Base-by-base conservation (phyloP, 30 jellyfish, hydroid and myxozoan species). In the Chironex yamaguchii region DNA sequence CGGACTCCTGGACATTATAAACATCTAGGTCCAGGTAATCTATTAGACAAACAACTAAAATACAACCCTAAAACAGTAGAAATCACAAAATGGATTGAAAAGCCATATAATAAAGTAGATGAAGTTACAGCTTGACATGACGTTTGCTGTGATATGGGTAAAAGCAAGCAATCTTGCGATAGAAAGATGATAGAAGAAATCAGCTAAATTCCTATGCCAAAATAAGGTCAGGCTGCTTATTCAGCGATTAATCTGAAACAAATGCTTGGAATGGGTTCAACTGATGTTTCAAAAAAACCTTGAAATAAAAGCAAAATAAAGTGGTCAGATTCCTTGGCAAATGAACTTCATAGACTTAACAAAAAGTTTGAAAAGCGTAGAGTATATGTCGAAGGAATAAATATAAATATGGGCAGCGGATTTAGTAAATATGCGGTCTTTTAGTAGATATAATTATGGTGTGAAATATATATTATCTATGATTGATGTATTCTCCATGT, bases 401-500 rank as follows among this genome's bases (percentile, higher is more conserved):
- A 71, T 34, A 33, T n/a, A 71, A 3, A 26, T 13, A 29, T 71
- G 79, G 85, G 51, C 12, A 11, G 79, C 50, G 17, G 85, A 71
- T 34, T 35, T 71, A 34, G 85, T 71, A 11, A 78, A 71, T 35
- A 26, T 71, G 28, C 50, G 21, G 36, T 17, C 34, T 31, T 24
- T 71, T 9, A 13, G 21, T 4, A 29, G 31, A 4, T 13, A 24
- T 17, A 71, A 71, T n/a, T 11, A 71, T 12, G 85, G 85, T 4
- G 11, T 13, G 24, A 71, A 33, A 24, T 71, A 29, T 71, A 12
- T 71, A 4, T 24, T 71, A 21, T n/a, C 9, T 21, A 29, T 31
- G 11, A 71, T 71, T 35, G 80, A 71, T 35, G 80, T 71, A 35
- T 35, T 71, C 17, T 71, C 85, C 21, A 71, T 31, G 27, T 71